phyloP scores from a whole-genome alignment of 2,888 invertebrate genomes.

The Proisotoma minuta region DNA sequence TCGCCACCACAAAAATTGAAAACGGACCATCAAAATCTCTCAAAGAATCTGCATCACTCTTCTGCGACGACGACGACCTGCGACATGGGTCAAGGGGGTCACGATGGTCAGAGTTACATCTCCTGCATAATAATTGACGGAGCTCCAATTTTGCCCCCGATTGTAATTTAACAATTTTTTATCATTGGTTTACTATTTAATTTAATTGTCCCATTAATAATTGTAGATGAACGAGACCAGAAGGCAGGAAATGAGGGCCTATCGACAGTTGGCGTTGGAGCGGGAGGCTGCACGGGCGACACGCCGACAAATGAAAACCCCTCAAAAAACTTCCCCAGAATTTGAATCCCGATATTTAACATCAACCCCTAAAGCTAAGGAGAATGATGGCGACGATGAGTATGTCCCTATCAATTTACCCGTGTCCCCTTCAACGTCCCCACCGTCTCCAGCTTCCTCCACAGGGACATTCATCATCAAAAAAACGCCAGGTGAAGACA shows the following conservation, averaged over 20 bases:
- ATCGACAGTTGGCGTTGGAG: conserved; percentile 64
- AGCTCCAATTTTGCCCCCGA: conserved; percentile 67
- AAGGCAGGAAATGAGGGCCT: conserved; percentile 62
- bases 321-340: not conserved
- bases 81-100: too few relatives aligned
- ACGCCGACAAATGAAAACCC: not conserved
- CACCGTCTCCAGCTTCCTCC: conserved; percentile 24
- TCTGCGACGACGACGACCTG: not conserved
- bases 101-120: too few relatives aligned
- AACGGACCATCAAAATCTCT: too few relatives aligned
- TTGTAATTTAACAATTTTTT: conserved; percentile 56
- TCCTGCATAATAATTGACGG: conserved; percentile 72
- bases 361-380: not conserved
- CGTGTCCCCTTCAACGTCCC: too few relatives aligned
- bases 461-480: conserved; percentile 32
- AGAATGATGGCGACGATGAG: too few relatives aligned
- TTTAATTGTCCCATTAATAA: conserved; percentile 45
- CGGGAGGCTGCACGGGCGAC: conserved; percentile 51
- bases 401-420: too few relatives aligned
- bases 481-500: conserved; percentile 1
- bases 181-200: not conserved
- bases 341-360: not conserved
- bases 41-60: too few relatives aligned
- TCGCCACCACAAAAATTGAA: too few relatives aligned
- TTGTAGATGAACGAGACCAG: conserved; percentile 66